A percentile compares a stretch with the other conserved stretches of the same genome.
phyloP scores from a whole-genome alignment of 1,140 invertebrate species.

The Hylaeus volcanicus region DNA sequence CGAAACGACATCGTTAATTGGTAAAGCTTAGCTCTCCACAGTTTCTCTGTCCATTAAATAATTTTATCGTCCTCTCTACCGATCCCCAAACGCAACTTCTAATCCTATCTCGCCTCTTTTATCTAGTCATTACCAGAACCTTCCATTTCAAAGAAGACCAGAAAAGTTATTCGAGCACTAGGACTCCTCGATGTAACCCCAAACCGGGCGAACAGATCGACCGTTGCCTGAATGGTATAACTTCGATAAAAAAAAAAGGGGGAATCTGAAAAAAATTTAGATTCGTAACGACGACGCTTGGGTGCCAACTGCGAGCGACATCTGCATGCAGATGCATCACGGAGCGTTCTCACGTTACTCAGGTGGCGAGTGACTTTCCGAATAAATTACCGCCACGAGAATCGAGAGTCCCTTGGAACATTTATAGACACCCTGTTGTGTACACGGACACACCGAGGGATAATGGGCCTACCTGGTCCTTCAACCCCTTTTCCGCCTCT shows the following conservation, averaged over 20 bases:
- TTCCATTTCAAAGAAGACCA: background rate
- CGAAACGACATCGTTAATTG: no score
- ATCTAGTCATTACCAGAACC: background rate
- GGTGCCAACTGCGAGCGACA: conserved; percentile 63
- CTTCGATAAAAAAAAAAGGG: background rate
- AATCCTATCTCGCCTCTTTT: background rate
- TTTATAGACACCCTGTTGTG: conserved; percentile 66
- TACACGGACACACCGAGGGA: conserved; percentile 57
- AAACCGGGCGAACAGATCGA: background rate
- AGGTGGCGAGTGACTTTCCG: conserved; percentile 70
- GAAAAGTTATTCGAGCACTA: background rate
- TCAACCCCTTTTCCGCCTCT: conserved; percentile 65
- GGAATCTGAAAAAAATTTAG: conserved; percentile 36
- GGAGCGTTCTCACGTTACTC: conserved; percentile 74
- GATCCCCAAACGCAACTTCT: no score
- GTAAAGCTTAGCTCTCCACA: no score
- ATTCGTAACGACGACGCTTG: conserved; percentile 43
- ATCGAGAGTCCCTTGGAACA: conserved; percentile 63
- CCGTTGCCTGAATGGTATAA: conserved; percentile 20
- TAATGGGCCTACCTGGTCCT: conserved; percentile 70
- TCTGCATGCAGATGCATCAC: conserved; percentile 65
- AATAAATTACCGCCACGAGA: conserved; percentile 71
- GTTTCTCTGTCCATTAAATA: no score
- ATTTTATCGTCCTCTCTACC: no score
- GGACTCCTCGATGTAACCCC: no score